Base-by-base conservation (phyloP, 2,888 invertebrate genomes). In the Hololepta plana region DNA sequence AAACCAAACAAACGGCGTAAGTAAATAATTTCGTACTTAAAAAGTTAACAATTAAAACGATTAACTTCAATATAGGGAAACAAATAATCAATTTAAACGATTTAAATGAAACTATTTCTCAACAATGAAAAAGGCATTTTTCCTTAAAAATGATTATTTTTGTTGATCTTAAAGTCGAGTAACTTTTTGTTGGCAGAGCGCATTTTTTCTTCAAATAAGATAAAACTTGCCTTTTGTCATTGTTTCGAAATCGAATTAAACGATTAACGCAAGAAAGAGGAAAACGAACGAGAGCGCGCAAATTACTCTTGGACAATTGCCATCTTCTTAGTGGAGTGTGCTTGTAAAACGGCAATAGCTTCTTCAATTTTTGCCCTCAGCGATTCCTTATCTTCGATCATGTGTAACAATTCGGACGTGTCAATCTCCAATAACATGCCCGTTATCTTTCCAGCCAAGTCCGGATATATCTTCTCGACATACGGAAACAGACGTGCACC, bases 401-500 rank as follows among this genome's bases (percentile, higher is more conserved):
- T 91, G 59, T 91, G 90, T 40, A 96, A 65, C 42, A 96, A 61
- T 55, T 96, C 96, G 5, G 90, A 81, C 58, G 93, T 93, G 60
- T 98, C 96, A 49, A 96, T 96, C 59, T 98, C 96, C 45, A 96
- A 60, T 56, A 96, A 67, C 43, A 43, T 43, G 8, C 96, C 96
- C 35, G 96, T 96, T 40, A 98, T 93, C 59, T 96, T 96, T 26
- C 95, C 95, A 39, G 95, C 91, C 44, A 90, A 65, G 31, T 80
- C 73, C 15, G 87, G 79, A 57, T 93, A 84, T 80, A 91, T 87
- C 42, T 77, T 68, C 53, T 85, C 77, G 53, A 96, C 93, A 38
- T 93, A 71, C 12, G 93, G 91, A 73, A 88, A 98, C 31, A 98
- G 67, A 39, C 91, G 75, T 57, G 98, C 96, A 36, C 96, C 96